phyloP scores from a whole-genome alignment of 1,140 invertebrate genomes.

The Cydia strobilella region DNA sequence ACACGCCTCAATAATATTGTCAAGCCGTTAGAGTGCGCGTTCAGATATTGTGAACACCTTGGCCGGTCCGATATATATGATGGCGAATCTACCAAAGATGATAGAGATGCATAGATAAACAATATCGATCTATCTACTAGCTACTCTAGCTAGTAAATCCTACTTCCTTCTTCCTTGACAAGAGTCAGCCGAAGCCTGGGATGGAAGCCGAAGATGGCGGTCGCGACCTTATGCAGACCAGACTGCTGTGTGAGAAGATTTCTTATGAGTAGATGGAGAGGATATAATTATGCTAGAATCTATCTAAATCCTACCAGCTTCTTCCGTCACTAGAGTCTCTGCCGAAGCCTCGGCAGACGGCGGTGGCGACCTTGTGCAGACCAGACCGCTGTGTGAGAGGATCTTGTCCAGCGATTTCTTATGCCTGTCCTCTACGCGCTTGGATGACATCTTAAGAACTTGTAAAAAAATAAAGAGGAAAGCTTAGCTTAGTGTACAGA shows the following conservation, averaged over 20 bases:
- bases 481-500: too few species aligned
- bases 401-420: conserved; percentile 46
- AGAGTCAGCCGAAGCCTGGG: conserved; percentile 36
- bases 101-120: too few species aligned
- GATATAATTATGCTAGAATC: too few species aligned
- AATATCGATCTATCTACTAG: too few species aligned
- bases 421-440: conserved; percentile 54
- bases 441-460: conserved; percentile 56
- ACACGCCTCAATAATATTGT: too few species aligned
- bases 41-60: too few species aligned
- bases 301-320: conserved; percentile 43
- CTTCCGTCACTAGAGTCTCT: conserved; percentile 42
- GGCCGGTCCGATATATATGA: too few species aligned
- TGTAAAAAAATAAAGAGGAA: conserved; percentile 26
- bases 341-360: conserved; percentile 41
- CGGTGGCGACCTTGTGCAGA: conserved; percentile 47
- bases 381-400: conserved; percentile 53
- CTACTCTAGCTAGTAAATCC: too few species aligned
- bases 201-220: conserved; percentile 39
- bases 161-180: too few species aligned
- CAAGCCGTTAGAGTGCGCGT: too few species aligned
- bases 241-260: conserved; percentile 47
- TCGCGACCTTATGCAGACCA: conserved; percentile 53
- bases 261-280: too few species aligned
- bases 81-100: too few species aligned